A percentile compares a stretch with the other conserved stretches of the same genome.
Conservation (phyloP, 2,888 invertebrate genomes). For the Cristatella mucedo region DNA sequence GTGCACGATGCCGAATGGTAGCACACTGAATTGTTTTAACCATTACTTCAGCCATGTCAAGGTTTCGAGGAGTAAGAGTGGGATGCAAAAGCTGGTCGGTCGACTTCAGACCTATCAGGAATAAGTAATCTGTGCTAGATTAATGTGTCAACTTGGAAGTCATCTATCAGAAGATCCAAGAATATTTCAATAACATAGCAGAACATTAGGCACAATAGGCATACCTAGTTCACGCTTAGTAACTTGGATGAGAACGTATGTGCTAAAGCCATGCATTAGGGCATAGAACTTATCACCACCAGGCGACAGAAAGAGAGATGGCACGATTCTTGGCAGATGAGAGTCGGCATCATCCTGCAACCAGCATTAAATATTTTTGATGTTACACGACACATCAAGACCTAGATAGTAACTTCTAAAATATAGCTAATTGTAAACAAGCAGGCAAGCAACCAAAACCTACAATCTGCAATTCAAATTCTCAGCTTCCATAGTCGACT, state of each 20-base stretch:
- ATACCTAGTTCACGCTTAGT: slow-evolving; percentile 22
- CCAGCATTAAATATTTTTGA: slow-evolving; percentile 18
- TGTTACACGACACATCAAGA: slow-evolving; percentile 31
- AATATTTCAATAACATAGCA: too few relatives aligned
- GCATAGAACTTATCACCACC: slow-evolving; percentile 32
- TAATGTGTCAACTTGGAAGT: too few relatives aligned
- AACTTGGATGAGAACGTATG: slow-evolving; percentile 23
- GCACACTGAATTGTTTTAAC: slow-evolving; percentile 15
- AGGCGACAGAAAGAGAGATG: slow-evolving; percentile 31
- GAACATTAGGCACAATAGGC: too few relatives aligned
- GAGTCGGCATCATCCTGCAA: slow-evolving; percentile 27
- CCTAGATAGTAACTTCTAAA: too few relatives aligned
- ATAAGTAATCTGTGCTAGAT: too few relatives aligned
- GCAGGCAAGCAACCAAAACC: neutral
- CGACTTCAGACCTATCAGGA: slow-evolving; percentile 15
- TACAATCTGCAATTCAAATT: neutral
- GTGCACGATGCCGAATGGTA: slow-evolving; percentile 15
- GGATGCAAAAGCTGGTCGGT: slow-evolving; percentile 17
- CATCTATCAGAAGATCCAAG: too few relatives aligned
- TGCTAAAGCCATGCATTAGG: slow-evolving; percentile 26
- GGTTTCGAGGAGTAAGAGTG: slow-evolving; percentile 15
- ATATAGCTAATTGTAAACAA: too few relatives aligned
- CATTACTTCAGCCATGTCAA: slow-evolving; percentile 15
- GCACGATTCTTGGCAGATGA: slow-evolving; percentile 24
- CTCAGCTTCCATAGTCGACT: neutral